phyloP scores from a whole-genome alignment of 2,797 vertebrate genomes.

The Mycteria americana region DNA sequence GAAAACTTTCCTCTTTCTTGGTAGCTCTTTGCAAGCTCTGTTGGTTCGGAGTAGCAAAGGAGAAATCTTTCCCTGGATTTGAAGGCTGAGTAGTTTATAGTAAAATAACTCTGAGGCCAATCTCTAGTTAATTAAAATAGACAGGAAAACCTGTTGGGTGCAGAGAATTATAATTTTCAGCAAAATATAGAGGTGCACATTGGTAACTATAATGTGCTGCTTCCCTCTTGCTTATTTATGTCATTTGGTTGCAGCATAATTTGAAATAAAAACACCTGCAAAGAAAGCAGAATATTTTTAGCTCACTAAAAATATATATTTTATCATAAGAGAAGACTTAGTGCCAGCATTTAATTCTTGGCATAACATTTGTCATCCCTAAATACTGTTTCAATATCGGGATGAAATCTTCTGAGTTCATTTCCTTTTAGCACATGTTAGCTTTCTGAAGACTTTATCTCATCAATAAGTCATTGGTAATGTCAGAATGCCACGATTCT shows the following conservation, averaged over 20 bases:
- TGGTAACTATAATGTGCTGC: not conserved
- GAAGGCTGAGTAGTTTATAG: not conserved
- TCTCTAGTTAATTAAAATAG: conserved; percentile 20
- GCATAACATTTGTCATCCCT: conserved; percentile 4
- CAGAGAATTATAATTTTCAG: conserved; percentile 2
- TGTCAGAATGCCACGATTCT: not conserved
- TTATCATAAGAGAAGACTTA: conserved; percentile 25
- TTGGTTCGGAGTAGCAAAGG: not conserved
- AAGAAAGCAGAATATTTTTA: conserved; percentile 47
- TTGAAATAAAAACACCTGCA: conserved; percentile 54
- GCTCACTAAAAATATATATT: conserved; percentile 32
- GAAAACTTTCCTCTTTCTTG: not conserved
- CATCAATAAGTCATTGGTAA: conserved; percentile 23
- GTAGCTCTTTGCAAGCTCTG: not conserved
- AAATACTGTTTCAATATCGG: not conserved
- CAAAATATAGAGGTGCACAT: not conserved
- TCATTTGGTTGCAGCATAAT: not conserved
- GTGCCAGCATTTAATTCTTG: conserved; percentile 26
- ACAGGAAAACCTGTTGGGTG: not conserved
- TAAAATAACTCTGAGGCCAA: not conserved
- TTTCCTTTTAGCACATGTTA: conserved; percentile 42
- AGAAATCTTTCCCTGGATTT: not conserved
- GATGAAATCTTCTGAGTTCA: conserved; percentile 43
- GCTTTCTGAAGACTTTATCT: conserved; percentile 32
- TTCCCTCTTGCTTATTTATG: conserved; percentile 28